Conservation (phyloP, 2,797 vertebrate species). For the Coregonus sp. region DNA sequence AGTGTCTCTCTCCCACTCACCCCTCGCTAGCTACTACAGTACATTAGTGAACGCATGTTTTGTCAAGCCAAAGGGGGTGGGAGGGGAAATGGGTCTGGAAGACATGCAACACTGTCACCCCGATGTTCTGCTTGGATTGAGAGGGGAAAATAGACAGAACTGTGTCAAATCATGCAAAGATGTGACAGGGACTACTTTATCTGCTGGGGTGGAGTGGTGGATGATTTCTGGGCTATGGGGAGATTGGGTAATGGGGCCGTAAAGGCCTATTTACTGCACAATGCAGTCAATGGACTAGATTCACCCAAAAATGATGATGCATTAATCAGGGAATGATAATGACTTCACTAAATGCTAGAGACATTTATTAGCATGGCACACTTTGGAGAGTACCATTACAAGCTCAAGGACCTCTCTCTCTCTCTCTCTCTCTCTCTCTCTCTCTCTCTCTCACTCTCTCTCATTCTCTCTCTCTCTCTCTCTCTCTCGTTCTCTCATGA, state of each 20-base stretch:
- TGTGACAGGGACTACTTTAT: constrained; percentile 20
- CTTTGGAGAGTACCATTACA: not conserved
- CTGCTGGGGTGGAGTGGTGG: constrained; percentile 9
- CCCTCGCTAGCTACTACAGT: not conserved
- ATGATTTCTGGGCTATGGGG: not conserved
- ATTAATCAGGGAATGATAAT: constrained; percentile 4
- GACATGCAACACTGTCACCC: constrained; percentile 12
- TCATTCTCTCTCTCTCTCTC: not conserved
- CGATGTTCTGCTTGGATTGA: constrained; percentile 1
- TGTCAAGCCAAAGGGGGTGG: constrained; percentile 9
- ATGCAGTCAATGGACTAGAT: constrained; percentile 9
- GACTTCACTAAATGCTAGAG: not conserved
- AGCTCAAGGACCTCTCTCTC: not conserved
- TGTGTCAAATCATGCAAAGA: constrained; percentile 28
- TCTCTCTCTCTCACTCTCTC: not conserved
- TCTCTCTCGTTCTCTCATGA: not conserved
- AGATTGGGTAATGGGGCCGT: not conserved
- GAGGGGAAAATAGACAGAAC: constrained; percentile 21
- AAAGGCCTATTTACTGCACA: constrained; percentile 14
- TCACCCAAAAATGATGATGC: constrained; percentile 7
- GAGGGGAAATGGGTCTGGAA: not conserved
- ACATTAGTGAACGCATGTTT: not conserved
- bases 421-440: not conserved
- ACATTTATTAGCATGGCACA: not conserved
- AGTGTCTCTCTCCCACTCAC: not conserved